Evolutionary conservation across 2,797 vertebrate species (phyloP), one percentile per base, ranked within the genome.

Genomic region (Megalops cyprinoides): DNA sequence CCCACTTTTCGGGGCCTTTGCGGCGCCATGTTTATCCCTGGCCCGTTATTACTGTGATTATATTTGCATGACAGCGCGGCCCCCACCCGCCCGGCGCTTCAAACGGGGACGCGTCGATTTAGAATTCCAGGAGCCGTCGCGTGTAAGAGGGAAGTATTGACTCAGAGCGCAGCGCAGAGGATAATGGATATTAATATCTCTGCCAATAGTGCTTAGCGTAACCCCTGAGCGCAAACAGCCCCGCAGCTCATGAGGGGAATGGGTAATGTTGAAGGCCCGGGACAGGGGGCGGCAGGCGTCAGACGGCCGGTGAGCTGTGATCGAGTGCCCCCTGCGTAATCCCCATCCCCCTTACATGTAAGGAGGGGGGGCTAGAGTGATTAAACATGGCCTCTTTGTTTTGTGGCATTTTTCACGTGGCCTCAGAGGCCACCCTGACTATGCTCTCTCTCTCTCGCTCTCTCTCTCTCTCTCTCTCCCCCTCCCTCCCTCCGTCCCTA

Each of bases 101-200:
- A 51, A 25, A 18, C 46, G 39, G 23, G n/a, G 55, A 34, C 62
- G 23, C 51, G 46, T 77, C 65, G 42, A 82, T 82, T 82, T 78
- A 79, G 69, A 74, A 79, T 82, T 78, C 77, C 31, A 14, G 31
- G 73, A 77, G 81, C 67, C 31, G 62, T 10, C 23, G 20, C 28
- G 20, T 56, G 8, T n/a, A 48, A 5, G 48, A 62, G 71, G 75
- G 78, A 53, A 53, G 20, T 83, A 89, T 86, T 79, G 85, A 84
- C 83, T 85, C 44, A 73, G 60, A 79, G 78, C 74, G 65, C 80
- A 53, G 82, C 79, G 79, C 77, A 42, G 77, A 80, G 62, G 78
- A 84, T 88, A 87, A 87, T 87, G 81, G 84, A 86, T 87, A 88
- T 88, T 87, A 88, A 89, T 88, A 82, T 83, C 84, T 81, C 73